Conservation (phyloP, 2,797 vertebrate species). For the Lindbergichthys nudifrons region DNA sequence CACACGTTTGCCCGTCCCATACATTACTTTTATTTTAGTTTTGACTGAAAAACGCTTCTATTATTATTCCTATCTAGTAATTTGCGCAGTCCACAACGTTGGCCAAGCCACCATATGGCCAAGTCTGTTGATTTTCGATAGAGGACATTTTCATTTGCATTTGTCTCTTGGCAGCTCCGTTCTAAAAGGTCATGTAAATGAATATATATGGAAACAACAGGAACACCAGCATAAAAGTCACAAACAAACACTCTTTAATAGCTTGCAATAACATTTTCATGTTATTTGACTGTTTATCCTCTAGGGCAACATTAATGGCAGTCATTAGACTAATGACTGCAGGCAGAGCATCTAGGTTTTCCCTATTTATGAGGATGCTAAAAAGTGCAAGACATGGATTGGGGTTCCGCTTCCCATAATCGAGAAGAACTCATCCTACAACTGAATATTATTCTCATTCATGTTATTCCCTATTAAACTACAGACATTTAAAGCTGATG, state of each 20-base stretch:
- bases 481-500: slow-evolving; percentile 3
- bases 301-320: background rate
- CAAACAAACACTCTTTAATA: background rate
- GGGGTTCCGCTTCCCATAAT: background rate
- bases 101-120: background rate
- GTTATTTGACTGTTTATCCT: slow-evolving; percentile 11
- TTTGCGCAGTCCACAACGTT: background rate
- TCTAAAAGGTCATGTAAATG: background rate
- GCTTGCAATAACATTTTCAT: too few relatives aligned
- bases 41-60: background rate
- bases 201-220: background rate
- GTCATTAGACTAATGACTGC: slow-evolving; percentile 14
- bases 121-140: background rate
- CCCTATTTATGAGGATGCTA: slow-evolving; percentile 2
- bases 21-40: slow-evolving; percentile 7
- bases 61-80: background rate
- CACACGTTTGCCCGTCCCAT: background rate
- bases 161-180: background rate
- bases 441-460: slow-evolving; percentile 25
- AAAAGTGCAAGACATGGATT: slow-evolving; percentile 5
- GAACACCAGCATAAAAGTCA: slow-evolving; percentile 4
- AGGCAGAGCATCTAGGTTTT: slow-evolving; percentile 6
- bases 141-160: background rate
- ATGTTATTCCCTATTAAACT: slow-evolving; percentile 11
- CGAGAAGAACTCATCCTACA: slow-evolving; percentile 9